Percentiles rank a stretch among this genome's conserved stretches.
Evolutionary conservation across 2,113 vertebrate species (phyloP).

Genomic region (Scomber colias): DNA sequence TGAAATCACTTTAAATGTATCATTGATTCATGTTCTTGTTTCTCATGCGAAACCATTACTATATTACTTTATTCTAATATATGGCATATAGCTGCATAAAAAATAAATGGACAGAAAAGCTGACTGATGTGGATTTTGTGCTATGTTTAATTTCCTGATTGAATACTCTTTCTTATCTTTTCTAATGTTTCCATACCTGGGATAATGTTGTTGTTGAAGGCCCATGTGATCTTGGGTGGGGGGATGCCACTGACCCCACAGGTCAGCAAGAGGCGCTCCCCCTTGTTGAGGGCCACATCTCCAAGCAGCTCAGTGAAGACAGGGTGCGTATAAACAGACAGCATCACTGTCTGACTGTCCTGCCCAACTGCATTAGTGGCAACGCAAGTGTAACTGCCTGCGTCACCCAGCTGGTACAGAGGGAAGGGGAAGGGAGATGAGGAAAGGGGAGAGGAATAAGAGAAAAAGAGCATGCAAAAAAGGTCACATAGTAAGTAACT

Average conservation of each 20-base stretch:
- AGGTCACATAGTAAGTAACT: background rate
- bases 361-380: constrained; percentile 90
- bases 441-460: background rate
- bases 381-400: constrained; percentile 91
- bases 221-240: constrained; percentile 91
- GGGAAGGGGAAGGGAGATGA: background rate
- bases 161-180: background rate
- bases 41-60: background rate
- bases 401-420: constrained; percentile 87
- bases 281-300: constrained; percentile 92
- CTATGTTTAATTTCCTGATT: background rate
- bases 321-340: constrained; percentile 90
- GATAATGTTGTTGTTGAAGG: constrained; percentile 94
- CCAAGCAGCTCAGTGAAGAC: constrained; percentile 91
- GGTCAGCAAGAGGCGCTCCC: constrained; percentile 88
- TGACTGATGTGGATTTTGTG: background rate
- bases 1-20: no score
- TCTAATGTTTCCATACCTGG: constrained; percentile 84
- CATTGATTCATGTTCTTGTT: background rate
- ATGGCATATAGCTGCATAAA: background rate
- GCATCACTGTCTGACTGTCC: constrained; percentile 83
- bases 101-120: no score
- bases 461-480: background rate
- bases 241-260: constrained; percentile 91
- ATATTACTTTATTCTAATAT: background rate